Evolutionary conservation across 2,888 invertebrate genomes (phyloP).

Genomic region (Diaprepes abbreviatus): DNA sequence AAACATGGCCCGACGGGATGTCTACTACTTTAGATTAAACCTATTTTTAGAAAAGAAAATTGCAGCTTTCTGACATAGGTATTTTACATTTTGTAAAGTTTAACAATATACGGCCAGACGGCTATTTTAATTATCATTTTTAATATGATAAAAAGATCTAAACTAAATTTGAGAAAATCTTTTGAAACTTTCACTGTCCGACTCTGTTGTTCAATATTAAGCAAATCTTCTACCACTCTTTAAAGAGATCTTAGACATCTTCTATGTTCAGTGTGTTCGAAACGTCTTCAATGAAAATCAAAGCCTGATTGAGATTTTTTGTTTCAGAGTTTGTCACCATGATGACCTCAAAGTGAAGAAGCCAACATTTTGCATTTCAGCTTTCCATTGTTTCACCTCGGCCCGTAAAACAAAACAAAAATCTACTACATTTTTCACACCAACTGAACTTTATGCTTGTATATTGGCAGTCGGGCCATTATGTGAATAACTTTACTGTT

Average conservation of each 20-base stretch:
- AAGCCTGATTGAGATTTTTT: conserved; percentile 59
- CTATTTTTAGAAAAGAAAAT: no score
- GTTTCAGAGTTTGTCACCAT: conserved; percentile 97
- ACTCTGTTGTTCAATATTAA: no score
- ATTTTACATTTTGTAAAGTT: no score
- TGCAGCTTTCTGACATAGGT: no score
- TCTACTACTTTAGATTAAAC: no score
- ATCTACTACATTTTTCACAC: conserved; percentile 62
- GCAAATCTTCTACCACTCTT: conserved; percentile 19
- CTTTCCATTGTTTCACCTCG: conserved; percentile 69
- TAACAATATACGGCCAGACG: no score
- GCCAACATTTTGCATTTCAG: conserved; percentile 71
- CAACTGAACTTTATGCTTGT: conserved; percentile 66
- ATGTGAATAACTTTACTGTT: conserved; percentile 61
- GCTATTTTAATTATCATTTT: no score
- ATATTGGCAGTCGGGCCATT: conserved; percentile 58
- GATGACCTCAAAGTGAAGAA: conserved; percentile 99
- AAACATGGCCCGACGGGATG: no score
- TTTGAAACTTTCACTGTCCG: no score
- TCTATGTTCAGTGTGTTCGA: conserved; percentile 12
- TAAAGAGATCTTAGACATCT: conserved; percentile 13
- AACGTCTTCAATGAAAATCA: neutral
- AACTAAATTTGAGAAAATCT: no score
- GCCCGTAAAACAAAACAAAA: conserved; percentile 60
- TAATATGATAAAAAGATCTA: no score